Conservation (phyloP, 2,797 vertebrate genomes). For the Sparus aurata region DNA sequence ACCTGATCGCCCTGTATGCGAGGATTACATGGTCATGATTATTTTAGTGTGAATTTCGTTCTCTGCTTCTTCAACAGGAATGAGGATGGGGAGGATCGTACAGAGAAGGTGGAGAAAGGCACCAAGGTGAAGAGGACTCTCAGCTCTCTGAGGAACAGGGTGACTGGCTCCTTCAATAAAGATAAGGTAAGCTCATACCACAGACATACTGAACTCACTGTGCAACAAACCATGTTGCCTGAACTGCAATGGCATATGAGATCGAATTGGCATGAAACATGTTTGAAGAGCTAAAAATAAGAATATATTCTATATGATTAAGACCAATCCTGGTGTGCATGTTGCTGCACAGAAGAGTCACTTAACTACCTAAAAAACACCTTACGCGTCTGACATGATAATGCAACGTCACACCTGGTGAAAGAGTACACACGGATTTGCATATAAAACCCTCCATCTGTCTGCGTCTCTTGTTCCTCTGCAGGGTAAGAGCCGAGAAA, state of each 20-base stretch:
- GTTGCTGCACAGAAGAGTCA: constrained; percentile 1
- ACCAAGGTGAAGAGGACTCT: constrained; percentile 93
- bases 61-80: constrained; percentile 76
- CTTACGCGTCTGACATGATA: constrained; percentile 9
- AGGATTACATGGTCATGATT: neutral
- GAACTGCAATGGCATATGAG: neutral
- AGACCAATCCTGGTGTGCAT: constrained; percentile 21
- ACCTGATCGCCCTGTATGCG: no score
- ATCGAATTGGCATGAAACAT: neutral
- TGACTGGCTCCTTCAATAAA: constrained; percentile 95
- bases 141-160: constrained; percentile 91
- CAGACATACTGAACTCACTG: neutral
- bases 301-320: neutral
- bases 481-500: constrained; percentile 94
- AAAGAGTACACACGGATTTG: constrained; percentile 15
- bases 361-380: no score
- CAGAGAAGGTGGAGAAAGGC: constrained; percentile 88
- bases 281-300: no score
- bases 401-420: constrained; percentile 11
- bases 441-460: constrained; percentile 16
- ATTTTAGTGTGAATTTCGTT: neutral
- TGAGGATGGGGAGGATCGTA: constrained; percentile 85
- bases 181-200: constrained; percentile 89
- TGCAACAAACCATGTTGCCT: neutral
- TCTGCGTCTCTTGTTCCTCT: constrained; percentile 55